These are phyloP conservation scores for Stegodyphus mimosarum DNA, from an alignment of 1,140 invertebrate species.

Conservation along the genomic window DNA sequence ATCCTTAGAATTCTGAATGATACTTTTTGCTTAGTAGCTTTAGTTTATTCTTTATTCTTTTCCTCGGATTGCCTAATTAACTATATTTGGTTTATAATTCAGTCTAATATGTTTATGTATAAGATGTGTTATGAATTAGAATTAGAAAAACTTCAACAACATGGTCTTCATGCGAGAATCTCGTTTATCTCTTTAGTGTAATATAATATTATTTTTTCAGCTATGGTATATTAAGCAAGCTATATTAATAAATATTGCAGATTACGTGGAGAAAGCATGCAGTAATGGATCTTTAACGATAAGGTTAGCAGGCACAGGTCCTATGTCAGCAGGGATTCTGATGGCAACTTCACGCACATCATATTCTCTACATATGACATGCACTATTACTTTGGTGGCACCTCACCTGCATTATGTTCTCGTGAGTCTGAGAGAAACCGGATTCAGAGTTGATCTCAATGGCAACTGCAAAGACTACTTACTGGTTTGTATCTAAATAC, in stretches of 20 bases:
- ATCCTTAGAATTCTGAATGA: too few species aligned
- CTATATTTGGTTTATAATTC: too few species aligned
- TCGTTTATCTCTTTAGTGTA: too few species aligned
- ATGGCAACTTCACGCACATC: constrained; percentile 7
- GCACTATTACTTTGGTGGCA: neutral
- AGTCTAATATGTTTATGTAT: too few species aligned
- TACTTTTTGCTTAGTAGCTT: too few species aligned
- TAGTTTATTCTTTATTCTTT: too few species aligned
- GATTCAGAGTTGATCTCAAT: neutral
- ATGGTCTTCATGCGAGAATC: too few species aligned
- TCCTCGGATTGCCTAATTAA: too few species aligned
- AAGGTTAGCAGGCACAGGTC: neutral
- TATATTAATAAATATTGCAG: neutral
- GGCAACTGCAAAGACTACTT: constrained; percentile 23
- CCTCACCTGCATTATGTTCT: neutral
- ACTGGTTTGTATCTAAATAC: neutral
- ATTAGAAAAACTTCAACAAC: too few species aligned
- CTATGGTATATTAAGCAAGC: too few species aligned
- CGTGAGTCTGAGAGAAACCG: constrained; percentile 8
- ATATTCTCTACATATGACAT: neutral
- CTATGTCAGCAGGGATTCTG: neutral
- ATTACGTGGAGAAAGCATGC: constrained; percentile 8
- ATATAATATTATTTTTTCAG: too few species aligned
- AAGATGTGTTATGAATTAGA: too few species aligned
- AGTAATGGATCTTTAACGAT: neutral